Percentiles rank a stretch among this genome's conserved stretches.
Conservation (phyloP, 1,140 invertebrate genomes). For the Brachionus rotundiformis region DNA sequence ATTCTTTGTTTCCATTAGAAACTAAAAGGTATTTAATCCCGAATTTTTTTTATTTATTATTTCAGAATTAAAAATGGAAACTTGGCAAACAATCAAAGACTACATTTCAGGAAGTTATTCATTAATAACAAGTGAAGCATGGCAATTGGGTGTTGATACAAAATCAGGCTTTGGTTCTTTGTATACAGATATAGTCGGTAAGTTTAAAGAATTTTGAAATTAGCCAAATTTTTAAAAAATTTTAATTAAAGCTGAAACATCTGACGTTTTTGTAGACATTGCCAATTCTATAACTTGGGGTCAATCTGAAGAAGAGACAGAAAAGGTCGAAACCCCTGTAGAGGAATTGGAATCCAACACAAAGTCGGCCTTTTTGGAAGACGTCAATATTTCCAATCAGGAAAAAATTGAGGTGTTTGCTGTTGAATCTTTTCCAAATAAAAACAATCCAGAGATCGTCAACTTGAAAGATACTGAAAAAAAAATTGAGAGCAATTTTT, state of each 20-base stretch:
- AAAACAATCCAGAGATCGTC: not conserved
- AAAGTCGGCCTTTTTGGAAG: conserved; percentile 12
- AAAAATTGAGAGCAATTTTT: conserved; percentile 7
- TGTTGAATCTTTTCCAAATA: conserved; percentile 24
- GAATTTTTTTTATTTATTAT: not conserved
- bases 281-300: conserved; percentile 3
- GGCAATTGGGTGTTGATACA: conserved; percentile 24
- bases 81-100: conserved; percentile 8
- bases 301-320: not conserved
- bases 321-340: conserved; percentile 11
- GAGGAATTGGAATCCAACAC: not conserved
- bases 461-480: not conserved
- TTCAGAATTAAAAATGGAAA: conserved; percentile 10
- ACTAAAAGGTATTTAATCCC: not conserved
- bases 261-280: conserved; percentile 11
- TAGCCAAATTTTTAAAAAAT: not conserved
- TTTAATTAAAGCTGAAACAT: not conserved
- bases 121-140: not conserved
- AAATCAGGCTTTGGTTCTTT: not conserved
- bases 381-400: not conserved
- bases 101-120: not conserved
- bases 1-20: not conserved
- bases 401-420: conserved; percentile 43
- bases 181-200: conserved; percentile 24
- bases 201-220: not conserved